Conservation (phyloP, 2,888 invertebrate genomes). For the Acronicta leporina region DNA sequence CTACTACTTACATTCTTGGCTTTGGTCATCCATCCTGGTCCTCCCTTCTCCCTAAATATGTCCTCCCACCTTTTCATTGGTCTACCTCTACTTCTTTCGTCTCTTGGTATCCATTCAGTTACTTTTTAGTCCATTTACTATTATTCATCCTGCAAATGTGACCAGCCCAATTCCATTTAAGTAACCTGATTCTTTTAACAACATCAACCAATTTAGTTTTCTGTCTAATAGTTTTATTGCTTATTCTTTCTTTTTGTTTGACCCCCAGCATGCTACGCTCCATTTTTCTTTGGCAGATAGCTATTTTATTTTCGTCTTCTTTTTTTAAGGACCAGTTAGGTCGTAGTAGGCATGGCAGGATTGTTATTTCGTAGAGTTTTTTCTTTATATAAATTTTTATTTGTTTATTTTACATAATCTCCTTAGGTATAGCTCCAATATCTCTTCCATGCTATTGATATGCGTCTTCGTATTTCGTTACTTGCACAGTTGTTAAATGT, state of each 20-base stretch:
- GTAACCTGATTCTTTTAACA: not conserved
- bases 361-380: not conserved
- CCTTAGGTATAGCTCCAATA: slow-evolving; percentile 3
- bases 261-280: slow-evolving; percentile 1
- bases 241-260: not conserved
- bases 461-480: not conserved
- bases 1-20: not conserved
- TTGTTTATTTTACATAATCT: slow-evolving; percentile 1
- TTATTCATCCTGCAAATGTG: not conserved
- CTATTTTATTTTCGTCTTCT: too few relatives aligned
- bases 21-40: not conserved
- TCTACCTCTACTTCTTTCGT: not conserved
- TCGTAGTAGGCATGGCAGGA: not conserved
- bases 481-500: not conserved
- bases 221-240: not conserved
- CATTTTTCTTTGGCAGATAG: too few relatives aligned
- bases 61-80: not conserved
- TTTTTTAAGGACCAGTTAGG: not conserved
- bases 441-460: not conserved
- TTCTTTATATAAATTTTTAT: not conserved
- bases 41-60: not conserved
- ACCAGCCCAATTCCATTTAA: slow-evolving; percentile 2
- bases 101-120: not conserved
- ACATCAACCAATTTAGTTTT: not conserved
- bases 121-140: not conserved